Evolutionary conservation across 2,113 vertebrate species (phyloP), one percentile per base, ranked within the genome.

Genomic region (Campylomormyrus tamandua): DNA sequence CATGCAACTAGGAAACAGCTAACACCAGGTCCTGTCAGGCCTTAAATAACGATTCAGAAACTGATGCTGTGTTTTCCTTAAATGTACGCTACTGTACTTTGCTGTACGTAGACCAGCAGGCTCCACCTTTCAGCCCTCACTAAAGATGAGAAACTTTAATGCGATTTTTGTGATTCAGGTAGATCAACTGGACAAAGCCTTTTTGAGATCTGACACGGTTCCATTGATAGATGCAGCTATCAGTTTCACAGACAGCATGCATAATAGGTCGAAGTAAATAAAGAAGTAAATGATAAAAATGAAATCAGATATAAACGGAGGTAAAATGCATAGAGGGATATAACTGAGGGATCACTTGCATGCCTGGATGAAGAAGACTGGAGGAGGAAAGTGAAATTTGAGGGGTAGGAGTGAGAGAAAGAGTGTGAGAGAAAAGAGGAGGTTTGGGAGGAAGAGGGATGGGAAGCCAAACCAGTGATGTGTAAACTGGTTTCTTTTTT

Each of bases 131-230:
- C 92, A 89, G 89, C 70, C 90, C 93, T 87, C 90, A 90, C 93
- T 94, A 98, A 98, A 99, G 98, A 99, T 99, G 98, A 99, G 98
- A 99, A 99, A 99, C 98, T 97, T 98, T 98, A 98, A 99, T 99
- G 96, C 99, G 98, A 99, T 99, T 99, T 99, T 99, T 99, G 98
- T 99, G 98, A 97, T 98, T 97, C 96, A 97, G 97, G 97, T 97
- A 96, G 97, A 98, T 97, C 97, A 97, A 98, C 97, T 98, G 97
- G 97, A 99, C 97, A 95, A 99, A 99, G 98, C 98, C 97, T 99
- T 97, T 97, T 97, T 97, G 97, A 96, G 96, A 97, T 99, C 97
- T 98, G 97, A 99, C 98, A 98, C 97, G 97, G 97, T 99, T 99
- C 97, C 98, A 98, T 98, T 95, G 95, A 97, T 98, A 98, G 97